Evolutionary conservation across 2,113 vertebrate genomes (phyloP).

Genomic region (Pteropus alecto): DNA sequence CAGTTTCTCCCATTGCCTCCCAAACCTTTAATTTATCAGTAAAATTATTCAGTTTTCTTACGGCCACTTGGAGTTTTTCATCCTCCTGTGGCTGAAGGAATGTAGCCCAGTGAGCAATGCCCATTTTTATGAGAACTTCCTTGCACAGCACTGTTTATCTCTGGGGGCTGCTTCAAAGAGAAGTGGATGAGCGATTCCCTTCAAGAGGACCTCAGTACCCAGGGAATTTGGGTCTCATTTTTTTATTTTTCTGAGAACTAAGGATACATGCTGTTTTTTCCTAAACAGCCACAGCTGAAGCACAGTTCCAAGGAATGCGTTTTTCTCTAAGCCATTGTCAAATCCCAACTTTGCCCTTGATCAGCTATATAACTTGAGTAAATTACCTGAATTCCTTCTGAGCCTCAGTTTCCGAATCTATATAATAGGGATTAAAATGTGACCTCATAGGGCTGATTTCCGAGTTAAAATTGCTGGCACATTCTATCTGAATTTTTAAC

Average conservation of each 20-base stretch:
- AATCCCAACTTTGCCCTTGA: neutral
- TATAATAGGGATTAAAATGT: neutral
- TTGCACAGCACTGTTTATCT: neutral
- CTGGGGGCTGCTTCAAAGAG: neutral
- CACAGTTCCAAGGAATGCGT: neutral
- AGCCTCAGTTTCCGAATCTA: neutral
- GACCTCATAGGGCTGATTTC: neutral
- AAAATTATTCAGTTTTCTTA: constrained; percentile 53
- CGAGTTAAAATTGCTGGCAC: neutral
- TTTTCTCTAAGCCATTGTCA: neutral
- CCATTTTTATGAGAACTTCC: constrained; percentile 48
- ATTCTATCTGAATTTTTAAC: neutral
- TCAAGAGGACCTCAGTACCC: constrained; percentile 36
- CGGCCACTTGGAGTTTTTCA: constrained; percentile 37
- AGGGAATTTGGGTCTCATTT: constrained; percentile 1
- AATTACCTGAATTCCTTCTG: neutral
- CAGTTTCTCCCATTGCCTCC: constrained; percentile 17
- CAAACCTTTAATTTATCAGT: constrained; percentile 71
- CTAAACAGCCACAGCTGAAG: neutral
- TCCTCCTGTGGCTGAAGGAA: constrained; percentile 41
- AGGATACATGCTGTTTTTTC: neutral
- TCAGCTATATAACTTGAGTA: neutral
- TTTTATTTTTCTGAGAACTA: constrained; percentile 42
- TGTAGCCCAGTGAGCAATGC: constrained; percentile 25
- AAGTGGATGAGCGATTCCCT: constrained; percentile 37